Evolutionary conservation across 2,797 vertebrate genomes (phyloP).

Genomic region (Pterois miles): DNA sequence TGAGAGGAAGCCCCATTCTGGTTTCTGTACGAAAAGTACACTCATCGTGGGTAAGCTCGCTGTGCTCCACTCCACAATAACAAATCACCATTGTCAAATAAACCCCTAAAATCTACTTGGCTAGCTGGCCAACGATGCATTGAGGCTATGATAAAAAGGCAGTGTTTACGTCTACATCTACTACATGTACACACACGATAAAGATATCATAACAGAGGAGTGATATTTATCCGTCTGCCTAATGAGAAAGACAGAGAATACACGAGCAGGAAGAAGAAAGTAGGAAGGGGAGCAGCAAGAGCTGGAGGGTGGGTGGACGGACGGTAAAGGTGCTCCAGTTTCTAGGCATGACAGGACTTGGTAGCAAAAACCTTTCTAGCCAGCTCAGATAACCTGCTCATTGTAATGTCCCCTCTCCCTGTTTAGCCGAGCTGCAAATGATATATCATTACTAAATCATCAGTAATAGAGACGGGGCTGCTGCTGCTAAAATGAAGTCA

Average conservation of each 20-base stretch:
- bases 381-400: slow-evolving; percentile 24
- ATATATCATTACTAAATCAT: slow-evolving; percentile 29
- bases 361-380: slow-evolving; percentile 27
- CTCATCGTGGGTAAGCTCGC: slow-evolving; percentile 21
- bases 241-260: slow-evolving; percentile 65
- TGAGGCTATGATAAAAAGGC: slow-evolving; percentile 68
- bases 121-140: slow-evolving; percentile 1
- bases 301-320: neutral
- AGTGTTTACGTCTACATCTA: slow-evolving; percentile 61
- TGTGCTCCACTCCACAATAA: slow-evolving; percentile 47
- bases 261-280: slow-evolving; percentile 14
- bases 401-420: neutral
- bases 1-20: slow-evolving; percentile 54
- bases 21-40: slow-evolving; percentile 41
- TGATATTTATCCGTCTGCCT: slow-evolving; percentile 54
- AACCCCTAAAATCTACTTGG: slow-evolving; percentile 53
- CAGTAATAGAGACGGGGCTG: neutral
- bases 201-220: slow-evolving; percentile 71
- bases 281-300: neutral
- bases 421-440: neutral
- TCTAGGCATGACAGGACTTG: slow-evolving; percentile 24
- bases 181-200: slow-evolving; percentile 69
- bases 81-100: slow-evolving; percentile 77
- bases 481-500: slow-evolving; percentile 18
- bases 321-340: slow-evolving; percentile 23